Evolutionary conservation across 2,888 invertebrate genomes (phyloP).

Genomic region (Acheta domesticus): DNA sequence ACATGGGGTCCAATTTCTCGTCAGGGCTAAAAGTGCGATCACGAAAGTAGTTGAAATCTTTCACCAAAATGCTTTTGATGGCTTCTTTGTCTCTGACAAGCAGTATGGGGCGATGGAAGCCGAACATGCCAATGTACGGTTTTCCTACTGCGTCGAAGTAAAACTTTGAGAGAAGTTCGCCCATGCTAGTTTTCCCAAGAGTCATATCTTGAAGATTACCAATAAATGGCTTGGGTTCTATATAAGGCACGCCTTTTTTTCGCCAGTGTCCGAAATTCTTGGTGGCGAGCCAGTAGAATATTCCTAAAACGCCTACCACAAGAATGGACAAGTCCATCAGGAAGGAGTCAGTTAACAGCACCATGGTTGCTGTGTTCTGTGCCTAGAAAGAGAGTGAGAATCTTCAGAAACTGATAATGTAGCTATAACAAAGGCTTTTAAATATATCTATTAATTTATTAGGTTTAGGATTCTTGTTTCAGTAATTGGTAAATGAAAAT

Average conservation of each 20-base stretch:
- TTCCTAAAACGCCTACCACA: background rate
- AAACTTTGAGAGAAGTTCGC: background rate
- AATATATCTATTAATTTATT: no score
- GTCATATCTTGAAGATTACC: background rate
- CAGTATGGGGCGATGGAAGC: conserved; percentile 26
- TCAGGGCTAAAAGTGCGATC: background rate
- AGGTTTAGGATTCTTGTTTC: no score
- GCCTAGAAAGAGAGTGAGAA: no score
- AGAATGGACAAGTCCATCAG: background rate
- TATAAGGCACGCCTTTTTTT: background rate
- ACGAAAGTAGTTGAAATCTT: conserved; percentile 28
- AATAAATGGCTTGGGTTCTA: background rate
- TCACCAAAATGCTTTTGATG: conserved; percentile 25
- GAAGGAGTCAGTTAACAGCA: background rate
- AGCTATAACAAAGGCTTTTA: no score
- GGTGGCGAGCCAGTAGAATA: background rate
- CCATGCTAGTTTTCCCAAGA: background rate
- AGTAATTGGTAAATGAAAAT: no score
- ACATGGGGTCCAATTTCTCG: conserved; percentile 24
- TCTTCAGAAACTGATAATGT: no score
- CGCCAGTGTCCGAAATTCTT: conserved; percentile 2
- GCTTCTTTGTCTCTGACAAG: conserved; percentile 25
- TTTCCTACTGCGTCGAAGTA: conserved; percentile 19
- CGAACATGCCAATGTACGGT: conserved; percentile 27
- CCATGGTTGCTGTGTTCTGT: background rate